These are phyloP conservation scores for Hystrix brachyura DNA, from an alignment of 2,113 vertebrate species.

Conservation along the genomic window DNA sequence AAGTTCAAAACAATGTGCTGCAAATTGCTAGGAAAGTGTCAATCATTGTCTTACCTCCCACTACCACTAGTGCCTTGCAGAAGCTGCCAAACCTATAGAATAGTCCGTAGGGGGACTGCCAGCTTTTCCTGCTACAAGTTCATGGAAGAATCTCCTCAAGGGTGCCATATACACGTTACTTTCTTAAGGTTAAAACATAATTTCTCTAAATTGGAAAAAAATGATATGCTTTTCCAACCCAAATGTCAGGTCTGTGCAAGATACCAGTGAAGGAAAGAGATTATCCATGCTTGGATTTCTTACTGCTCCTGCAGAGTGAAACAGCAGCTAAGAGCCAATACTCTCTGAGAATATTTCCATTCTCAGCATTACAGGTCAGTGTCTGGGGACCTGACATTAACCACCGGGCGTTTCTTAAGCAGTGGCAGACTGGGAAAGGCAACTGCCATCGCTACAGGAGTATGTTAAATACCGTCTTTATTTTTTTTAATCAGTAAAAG, in stretches of 20 bases:
- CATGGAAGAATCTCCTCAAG: not conserved
- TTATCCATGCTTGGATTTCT: slow-evolving; percentile 64
- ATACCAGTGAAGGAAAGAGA: slow-evolving; percentile 33
- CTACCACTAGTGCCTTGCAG: not conserved
- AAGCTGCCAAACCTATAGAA: not conserved
- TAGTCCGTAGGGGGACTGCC: not conserved
- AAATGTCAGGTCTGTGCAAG: slow-evolving; percentile 62
- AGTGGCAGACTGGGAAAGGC: slow-evolving; percentile 27
- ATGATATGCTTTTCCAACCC: slow-evolving; percentile 41
- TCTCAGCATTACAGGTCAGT: slow-evolving; percentile 34
- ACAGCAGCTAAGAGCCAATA: slow-evolving; percentile 25
- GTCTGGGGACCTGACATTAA: slow-evolving; percentile 63
- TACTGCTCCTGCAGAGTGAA: not conserved
- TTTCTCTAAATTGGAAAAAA: slow-evolving; percentile 33
- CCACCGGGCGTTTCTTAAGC: slow-evolving; percentile 59
- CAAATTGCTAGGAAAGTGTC: slow-evolving; percentile 21
- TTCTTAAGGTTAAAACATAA: slow-evolving; percentile 51
- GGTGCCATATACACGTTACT: not conserved
- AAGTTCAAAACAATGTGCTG: slow-evolving; percentile 6
- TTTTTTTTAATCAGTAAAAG: slow-evolving; percentile 28
- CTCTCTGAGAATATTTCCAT: slow-evolving; percentile 22
- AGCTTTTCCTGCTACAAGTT: not conserved
- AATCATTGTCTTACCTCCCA: not conserved
- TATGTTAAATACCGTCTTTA: not conserved
- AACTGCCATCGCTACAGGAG: slow-evolving; percentile 11